Evolutionary conservation across 2,113 vertebrate species (phyloP), one percentile per base, ranked within the genome.

Genomic region (Romanogobio albipinnatus): DNA sequence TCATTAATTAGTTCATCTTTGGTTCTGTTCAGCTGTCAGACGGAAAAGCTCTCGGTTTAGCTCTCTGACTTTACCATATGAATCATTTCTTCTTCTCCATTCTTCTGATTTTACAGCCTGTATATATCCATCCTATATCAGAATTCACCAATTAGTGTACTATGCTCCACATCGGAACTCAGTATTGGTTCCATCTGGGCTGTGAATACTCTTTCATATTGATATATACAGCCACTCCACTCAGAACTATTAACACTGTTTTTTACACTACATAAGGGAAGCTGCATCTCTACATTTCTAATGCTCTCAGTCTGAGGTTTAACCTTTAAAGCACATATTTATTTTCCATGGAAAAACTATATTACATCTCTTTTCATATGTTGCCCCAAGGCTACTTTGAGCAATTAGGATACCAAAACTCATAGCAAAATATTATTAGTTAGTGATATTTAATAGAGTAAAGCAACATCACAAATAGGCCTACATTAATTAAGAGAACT

Each of bases 1-100:
- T 84, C 81, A 66, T 89, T 93, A 90, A 90, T 89, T 90, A 89
- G 88, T 89, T 92, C 74, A 68, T 83, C 74, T 79, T 87, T 91
- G 84, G 59, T 82, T 89, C 89, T 88, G 76, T 82, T 88, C 87
- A 86, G 86, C 75, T 83, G 33, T 81, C 77, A 47, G 77, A 15
- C 9, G n/a, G 33, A 68, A 81, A 68, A 14, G 61, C 59, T 81
- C 10, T 51, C 26, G 24, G 45, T 81, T 66, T 33, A 62, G 58
- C 13, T 45, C 39, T 51, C 59, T 81, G 61, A 26, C 49, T 76
- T 76, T 76, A 76, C 17, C 17, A 51, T 68, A 53, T 53, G 59
- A 47, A 68, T 33, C 47, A 36, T 66, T 51, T 76, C 14, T 11
- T 51, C 17, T 68, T 39, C 61, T 36, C 26, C 39, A 39, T 39